Evolutionary conservation across 2,797 vertebrate genomes (phyloP), one percentile per base, ranked within the genome.

Genomic region (Sebastiscus albofasciatus): DNA sequence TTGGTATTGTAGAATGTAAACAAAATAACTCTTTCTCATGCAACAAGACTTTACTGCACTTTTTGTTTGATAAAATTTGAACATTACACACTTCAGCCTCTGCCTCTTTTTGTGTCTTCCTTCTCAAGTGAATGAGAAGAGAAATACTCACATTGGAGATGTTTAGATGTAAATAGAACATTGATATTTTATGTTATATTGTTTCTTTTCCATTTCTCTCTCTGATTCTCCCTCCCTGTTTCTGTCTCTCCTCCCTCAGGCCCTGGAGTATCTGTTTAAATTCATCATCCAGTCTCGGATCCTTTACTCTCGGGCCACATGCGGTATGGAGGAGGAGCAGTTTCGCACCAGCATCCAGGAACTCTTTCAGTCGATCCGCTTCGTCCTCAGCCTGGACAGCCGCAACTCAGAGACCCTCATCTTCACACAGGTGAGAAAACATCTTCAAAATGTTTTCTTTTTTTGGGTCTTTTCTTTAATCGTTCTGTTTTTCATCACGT

Each of bases 201-300:
- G 8, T 36, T 64, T 62, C 3, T n/a, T 10, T 18, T 59, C 26
- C 24, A 3, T 58, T 27, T 31, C 24, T 18, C 29, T 61, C 59
- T 20, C 20, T 61, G 18, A n/a, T 12, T 34, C 31, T 33, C 18
- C 31, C 18, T 34, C n/a, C 26, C 22, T 33, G 8, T 31, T 7
- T 27, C 1, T 3, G 1, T 65, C 13, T 42, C 14, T 14, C 61
- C 3, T 0, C 39, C 31, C 1, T n/a, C 95, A 99, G 99, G 99
- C 99, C 14, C 93, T 99, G 93, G 99, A 99, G 93, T 99, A 99
- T 85, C 96, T 99, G 86, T 99, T 99, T 86, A 99, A 99, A 95
- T 99, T 99, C 90, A 99, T 99, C 80, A 96, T 99, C 67, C 99
- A 99, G 94, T 99, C 98, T 10, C 96, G 99, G 46, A 96, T 98